Evolutionary conservation across 2,888 invertebrate genomes (phyloP).

Genomic region (Tetanocera ferruginea): DNA sequence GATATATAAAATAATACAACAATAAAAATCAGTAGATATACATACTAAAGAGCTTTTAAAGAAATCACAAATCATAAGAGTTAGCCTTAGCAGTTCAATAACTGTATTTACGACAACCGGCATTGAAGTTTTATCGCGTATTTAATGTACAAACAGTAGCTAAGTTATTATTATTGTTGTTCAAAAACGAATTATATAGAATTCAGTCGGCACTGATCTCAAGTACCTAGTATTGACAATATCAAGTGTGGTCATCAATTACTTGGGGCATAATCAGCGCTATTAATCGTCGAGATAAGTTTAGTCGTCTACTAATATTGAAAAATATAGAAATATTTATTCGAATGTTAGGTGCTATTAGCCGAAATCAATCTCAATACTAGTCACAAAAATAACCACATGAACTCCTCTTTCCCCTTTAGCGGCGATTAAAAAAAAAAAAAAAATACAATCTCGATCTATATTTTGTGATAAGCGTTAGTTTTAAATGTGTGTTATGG

Average conservation of each 20-base stretch:
- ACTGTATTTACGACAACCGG: neutral
- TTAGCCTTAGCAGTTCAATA: neutral
- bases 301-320: neutral
- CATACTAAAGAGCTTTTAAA: neutral
- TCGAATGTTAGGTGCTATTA: neutral
- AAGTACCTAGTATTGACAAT: conserved; percentile 4
- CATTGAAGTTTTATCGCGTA: neutral
- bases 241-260: conserved; percentile 23
- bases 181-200: neutral
- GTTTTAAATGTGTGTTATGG: too few species aligned
- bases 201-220: conserved; percentile 1
- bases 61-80: neutral
- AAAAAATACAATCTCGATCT: too few species aligned
- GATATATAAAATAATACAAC: neutral
- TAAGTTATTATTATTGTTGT: neutral
- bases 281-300: conserved; percentile 1
- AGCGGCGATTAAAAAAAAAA: too few species aligned
- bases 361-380: conserved; percentile 17
- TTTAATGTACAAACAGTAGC: neutral
- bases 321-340: too few species aligned
- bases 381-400: too few species aligned
- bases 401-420: too few species aligned
- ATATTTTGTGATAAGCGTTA: too few species aligned
- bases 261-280: conserved; percentile 12
- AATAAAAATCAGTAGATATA: neutral